These are phyloP conservation scores for Dynastes tityus DNA, from an alignment of 2,888 invertebrate species.

Conservation along the genomic window DNA sequence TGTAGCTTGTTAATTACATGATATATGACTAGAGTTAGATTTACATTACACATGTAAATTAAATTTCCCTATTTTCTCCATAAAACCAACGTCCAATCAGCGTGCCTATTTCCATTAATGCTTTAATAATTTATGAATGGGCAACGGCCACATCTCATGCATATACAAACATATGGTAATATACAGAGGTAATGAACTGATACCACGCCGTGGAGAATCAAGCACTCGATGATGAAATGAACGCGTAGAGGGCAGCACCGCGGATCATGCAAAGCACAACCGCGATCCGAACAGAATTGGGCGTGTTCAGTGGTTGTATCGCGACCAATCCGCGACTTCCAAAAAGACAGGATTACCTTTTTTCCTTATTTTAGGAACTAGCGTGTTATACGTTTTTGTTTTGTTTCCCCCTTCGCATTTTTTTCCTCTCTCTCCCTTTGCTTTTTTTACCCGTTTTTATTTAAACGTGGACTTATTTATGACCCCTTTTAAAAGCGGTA, in stretches of 20 bases:
- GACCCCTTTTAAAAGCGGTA: constrained; percentile 65
- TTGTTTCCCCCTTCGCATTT: constrained; percentile 57
- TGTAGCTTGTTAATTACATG: too few species aligned
- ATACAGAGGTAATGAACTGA: constrained; percentile 17
- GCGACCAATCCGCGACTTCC: constrained; percentile 54
- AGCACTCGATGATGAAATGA: constrained; percentile 5
- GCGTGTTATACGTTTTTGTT: constrained; percentile 52
- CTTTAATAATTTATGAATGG: constrained; percentile 44
- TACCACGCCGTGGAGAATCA: constrained; percentile 8
- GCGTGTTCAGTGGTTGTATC: constrained; percentile 52
- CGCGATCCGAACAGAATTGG: constrained; percentile 42
- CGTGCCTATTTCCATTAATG: constrained; percentile 19
- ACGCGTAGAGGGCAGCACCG: constrained; percentile 33
- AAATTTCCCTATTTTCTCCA: constrained; percentile 27
- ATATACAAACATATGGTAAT: background rate
- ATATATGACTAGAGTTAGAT: too few species aligned
- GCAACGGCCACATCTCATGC: constrained; percentile 11
- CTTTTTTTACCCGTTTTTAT: constrained; percentile 39
- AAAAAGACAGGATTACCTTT: constrained; percentile 47
- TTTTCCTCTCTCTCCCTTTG: constrained; percentile 14
- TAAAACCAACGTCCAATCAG: constrained; percentile 22
- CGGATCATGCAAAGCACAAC: constrained; percentile 29
- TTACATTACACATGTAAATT: constrained; percentile 11
- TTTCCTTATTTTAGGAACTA: constrained; percentile 53
- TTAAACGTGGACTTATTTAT: constrained; percentile 63